A percentile compares a stretch with the other conserved stretches of the same genome.
Evolutionary conservation across 1,140 invertebrate genomes (phyloP).

Genomic region (Drosophila biarmipes): DNA sequence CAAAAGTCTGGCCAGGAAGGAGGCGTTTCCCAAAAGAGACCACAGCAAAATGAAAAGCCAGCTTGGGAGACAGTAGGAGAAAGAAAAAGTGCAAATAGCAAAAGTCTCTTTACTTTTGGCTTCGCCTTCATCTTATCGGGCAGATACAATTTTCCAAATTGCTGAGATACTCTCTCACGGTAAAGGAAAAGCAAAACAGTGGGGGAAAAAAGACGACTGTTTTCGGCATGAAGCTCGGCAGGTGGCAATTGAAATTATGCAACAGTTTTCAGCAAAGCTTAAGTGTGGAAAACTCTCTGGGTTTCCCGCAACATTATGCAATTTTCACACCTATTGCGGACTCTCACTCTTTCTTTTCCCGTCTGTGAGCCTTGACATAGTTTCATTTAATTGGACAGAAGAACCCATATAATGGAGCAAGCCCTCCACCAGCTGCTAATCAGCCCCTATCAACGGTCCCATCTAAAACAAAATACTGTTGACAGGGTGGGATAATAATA

Average conservation of each 20-base stretch:
- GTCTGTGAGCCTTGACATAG: slow-evolving; percentile 40
- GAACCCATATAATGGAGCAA: slow-evolving; percentile 25
- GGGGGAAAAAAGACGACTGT: slow-evolving; percentile 33
- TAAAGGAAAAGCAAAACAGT: slow-evolving; percentile 26
- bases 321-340: slow-evolving; percentile 34
- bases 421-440: slow-evolving; percentile 28
- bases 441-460: slow-evolving; percentile 40
- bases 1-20: slow-evolving; percentile 55
- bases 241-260: slow-evolving; percentile 61
- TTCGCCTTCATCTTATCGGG: slow-evolving; percentile 59
- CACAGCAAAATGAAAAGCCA: slow-evolving; percentile 26
- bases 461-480: slow-evolving; percentile 39
- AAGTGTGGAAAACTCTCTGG: slow-evolving; percentile 22
- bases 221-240: slow-evolving; percentile 11
- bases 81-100: slow-evolving; percentile 50
- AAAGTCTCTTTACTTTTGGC: slow-evolving; percentile 49
- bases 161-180: slow-evolving; percentile 75
- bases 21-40: slow-evolving; percentile 66
- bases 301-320: slow-evolving; percentile 39
- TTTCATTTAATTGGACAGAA: slow-evolving; percentile 24
- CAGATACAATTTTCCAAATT: slow-evolving; percentile 80
- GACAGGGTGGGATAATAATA: slow-evolving; percentile 4
- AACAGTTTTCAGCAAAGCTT: slow-evolving; percentile 45
- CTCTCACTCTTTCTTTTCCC: slow-evolving; percentile 5
- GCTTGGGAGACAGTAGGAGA: slow-evolving; percentile 12